Base-by-base conservation (phyloP, 1,140 invertebrate genomes). In the Zophobas atratus region DNA sequence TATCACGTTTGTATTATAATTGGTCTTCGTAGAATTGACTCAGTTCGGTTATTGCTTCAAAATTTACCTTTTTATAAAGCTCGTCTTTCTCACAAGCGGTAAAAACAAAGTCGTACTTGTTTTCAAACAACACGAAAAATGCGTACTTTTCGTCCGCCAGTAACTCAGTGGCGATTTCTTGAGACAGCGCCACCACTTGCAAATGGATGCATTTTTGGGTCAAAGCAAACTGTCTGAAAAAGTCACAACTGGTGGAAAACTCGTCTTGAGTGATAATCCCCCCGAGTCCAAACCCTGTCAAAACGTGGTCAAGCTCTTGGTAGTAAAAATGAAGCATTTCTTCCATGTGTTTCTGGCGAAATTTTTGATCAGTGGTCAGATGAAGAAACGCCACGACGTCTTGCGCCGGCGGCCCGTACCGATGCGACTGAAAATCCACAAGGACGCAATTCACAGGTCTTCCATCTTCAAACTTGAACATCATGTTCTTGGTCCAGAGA, bases 401-500 rank as follows among this genome's bases (percentile, higher is more conserved):
- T 20, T 88, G 87, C 0, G 86, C 87, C 4, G 88, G 82, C 1
- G 89, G 89, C 4, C 83, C 83, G 20, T 89, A 89, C 1, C 89
- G 85, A 75, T 88, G 76, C 4, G 88, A 78, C 79, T 90, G 89
- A 60, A 89, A 88, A 76, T 90, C 89, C 20, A 90, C 20, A 20
- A 20, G 20, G 0, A 20, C 20, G 20, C 85, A n/a, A 90, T 83
- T 41, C 86, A 83, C 46, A 88, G 89, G 35, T 83, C 80, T 75
- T 4, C 41, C 39, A 33, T 63, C 63, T 3, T 41, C 20, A 20
- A 20, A 20, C 38, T 5, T 77, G 72, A 36, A 53, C 63, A 90
- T 78, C 1, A 90, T 85, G 78, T 90, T 90, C 56, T 89, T 89
- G 0, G 84, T 78, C 86, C 88, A 89, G 32, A 88, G 81, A 78